A percentile compares a stretch with the other conserved stretches of the same genome.
phyloP scores from a whole-genome alignment of 2,888 invertebrate species.

The Eristalinus aeneus region DNA sequence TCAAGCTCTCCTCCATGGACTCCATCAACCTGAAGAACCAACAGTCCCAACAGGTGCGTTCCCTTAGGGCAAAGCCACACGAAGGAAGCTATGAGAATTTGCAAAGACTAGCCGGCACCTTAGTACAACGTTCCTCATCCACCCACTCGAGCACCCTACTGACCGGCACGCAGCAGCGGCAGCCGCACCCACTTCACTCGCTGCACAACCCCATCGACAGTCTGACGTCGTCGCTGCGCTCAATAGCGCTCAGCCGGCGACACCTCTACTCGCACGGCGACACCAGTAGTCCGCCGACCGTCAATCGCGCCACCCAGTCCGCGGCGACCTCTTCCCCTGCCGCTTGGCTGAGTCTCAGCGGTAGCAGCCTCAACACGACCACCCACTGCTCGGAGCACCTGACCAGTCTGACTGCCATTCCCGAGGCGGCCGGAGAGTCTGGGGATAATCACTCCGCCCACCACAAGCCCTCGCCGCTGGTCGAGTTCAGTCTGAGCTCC shows the following conservation, averaged over 20 bases:
- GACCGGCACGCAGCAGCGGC: conserved; percentile 70
- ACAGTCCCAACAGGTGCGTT: conserved; percentile 81
- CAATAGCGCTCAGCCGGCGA: conserved; percentile 72
- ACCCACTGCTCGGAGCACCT: conserved; percentile 75
- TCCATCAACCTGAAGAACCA: conserved; percentile 78
- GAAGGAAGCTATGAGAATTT: conserved; percentile 79
- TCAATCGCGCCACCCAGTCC: conserved; percentile 45
- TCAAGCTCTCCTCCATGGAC: conserved; percentile 80
- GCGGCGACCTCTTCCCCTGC: conserved; percentile 72
- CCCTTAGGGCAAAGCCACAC: conserved; percentile 80
- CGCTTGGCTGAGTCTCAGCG: conserved; percentile 77
- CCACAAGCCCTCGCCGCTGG: conserved; percentile 73
- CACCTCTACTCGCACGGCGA: conserved; percentile 67
- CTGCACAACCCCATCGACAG: conserved; percentile 70
- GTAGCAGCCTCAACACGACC: conserved; percentile 76
- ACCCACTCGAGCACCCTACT: conserved; percentile 69
- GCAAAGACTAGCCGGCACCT: conserved; percentile 78
- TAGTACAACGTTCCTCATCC: conserved; percentile 71
- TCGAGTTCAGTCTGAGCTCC: conserved; percentile 80
- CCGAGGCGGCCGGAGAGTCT: conserved; percentile 75
- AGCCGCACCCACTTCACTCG: conserved; percentile 73
- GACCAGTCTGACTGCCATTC: conserved; percentile 78
- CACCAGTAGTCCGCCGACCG: conserved; percentile 37
- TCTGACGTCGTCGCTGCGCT: conserved; percentile 73
- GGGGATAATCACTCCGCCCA: conserved; percentile 23